Evolutionary conservation across 35 echinoderm and acorn worm species (phyloP).

Genomic region (Apostichopus japonicus): DNA sequence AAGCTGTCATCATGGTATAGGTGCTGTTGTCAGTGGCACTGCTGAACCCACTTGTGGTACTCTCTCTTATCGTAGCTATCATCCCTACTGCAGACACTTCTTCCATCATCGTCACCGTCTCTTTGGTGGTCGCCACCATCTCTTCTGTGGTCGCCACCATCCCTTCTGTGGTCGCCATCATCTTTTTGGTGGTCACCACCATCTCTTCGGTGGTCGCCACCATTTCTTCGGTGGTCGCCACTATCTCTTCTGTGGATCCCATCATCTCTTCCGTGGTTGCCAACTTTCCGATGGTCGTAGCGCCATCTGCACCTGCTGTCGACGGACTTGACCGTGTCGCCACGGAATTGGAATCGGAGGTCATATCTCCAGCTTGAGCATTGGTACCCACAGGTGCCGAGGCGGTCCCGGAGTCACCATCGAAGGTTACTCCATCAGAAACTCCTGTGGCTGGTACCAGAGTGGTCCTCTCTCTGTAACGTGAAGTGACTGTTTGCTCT

Average conservation of each 20-base stretch:
- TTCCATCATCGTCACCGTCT: neutral
- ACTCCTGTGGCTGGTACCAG: neutral
- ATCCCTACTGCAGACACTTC: too few species aligned
- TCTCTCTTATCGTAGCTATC: neutral
- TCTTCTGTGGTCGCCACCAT: neutral
- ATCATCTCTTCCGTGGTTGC: neutral
- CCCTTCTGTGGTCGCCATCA: neutral
- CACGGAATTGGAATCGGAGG: neutral
- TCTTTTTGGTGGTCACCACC: neutral
- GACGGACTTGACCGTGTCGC: neutral
- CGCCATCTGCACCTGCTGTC: neutral
- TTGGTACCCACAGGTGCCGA: neutral
- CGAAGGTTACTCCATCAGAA: neutral
- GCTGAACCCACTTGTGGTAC: neutral
- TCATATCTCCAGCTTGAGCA: neutral
- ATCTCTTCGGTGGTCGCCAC: neutral
- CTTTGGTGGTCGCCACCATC: neutral
- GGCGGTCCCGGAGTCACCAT: neutral
- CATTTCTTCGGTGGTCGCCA: neutral
- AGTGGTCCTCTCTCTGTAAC: constrained; percentile 15
- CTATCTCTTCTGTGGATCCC: neutral
- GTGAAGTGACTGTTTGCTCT: neutral
- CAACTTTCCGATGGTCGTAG: neutral
- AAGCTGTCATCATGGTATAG: neutral
- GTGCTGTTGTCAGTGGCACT: constrained; percentile 2